A percentile compares a stretch with the other conserved stretches of the same genome.
These are phyloP conservation scores for Selene dorsalis DNA, from an alignment of 2,797 vertebrate genomes.

Conservation along the genomic window DNA sequence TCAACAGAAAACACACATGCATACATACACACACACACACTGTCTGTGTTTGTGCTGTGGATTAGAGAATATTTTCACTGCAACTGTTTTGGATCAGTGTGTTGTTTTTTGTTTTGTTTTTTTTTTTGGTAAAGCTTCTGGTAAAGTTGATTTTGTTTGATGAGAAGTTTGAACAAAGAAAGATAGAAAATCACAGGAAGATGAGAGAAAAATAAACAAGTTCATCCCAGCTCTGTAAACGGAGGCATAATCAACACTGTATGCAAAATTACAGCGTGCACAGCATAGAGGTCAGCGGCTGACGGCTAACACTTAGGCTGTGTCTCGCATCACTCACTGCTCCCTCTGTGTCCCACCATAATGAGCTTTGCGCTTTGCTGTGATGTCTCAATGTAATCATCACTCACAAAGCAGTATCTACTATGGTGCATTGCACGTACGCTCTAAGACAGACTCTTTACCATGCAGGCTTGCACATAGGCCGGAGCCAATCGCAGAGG, in stretches of 20 bases:
- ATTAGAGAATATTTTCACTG: constrained; percentile 10
- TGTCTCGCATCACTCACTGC: too few species aligned
- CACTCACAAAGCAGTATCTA: too few species aligned
- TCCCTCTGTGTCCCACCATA: too few species aligned
- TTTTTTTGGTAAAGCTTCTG: neutral
- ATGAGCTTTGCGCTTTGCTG: too few species aligned
- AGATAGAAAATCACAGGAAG: neutral
- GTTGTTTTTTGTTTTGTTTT: neutral
- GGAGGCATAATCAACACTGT: neutral
- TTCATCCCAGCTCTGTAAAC: neutral
- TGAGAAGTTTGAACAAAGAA: neutral
- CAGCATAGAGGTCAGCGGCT: neutral
- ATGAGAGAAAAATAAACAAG: neutral
- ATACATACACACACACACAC: neutral
- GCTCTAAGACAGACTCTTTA: too few species aligned
- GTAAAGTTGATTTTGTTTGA: neutral
- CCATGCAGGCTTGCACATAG: too few species aligned
- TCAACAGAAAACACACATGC: neutral
- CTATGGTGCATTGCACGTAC: too few species aligned
- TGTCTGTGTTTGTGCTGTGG: constrained; percentile 5
- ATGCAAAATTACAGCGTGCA: neutral
- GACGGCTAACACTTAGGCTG: neutral
- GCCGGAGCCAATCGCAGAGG: too few species aligned
- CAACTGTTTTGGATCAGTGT: neutral
- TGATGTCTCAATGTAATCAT: too few species aligned